Evolutionary conservation across 2,113 vertebrate species (phyloP).

Genomic region (Struthio camelus): DNA sequence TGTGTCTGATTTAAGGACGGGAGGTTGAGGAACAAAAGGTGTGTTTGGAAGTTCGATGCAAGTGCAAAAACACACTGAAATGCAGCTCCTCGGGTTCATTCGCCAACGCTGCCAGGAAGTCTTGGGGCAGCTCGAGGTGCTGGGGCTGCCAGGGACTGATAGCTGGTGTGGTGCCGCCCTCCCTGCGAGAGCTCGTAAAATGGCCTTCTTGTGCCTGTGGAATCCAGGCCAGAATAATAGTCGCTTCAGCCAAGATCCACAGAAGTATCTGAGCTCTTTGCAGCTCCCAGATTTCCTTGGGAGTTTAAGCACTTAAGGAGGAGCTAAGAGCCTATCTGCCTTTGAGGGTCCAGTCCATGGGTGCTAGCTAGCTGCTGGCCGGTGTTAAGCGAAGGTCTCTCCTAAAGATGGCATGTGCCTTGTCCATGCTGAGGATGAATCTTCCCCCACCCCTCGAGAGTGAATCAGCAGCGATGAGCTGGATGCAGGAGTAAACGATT

Average conservation of each 20-base stretch:
- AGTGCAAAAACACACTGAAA: accelerated
- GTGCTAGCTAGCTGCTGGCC: neutral
- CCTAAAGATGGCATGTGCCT: neutral
- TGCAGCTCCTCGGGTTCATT: accelerated
- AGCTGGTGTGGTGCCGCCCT: neutral
- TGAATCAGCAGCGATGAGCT: neutral
- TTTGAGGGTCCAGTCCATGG: neutral
- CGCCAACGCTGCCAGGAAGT: neutral
- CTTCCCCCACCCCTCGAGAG: accelerated
- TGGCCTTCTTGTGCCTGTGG: neutral
- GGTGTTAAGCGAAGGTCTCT: accelerated
- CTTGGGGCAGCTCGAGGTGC: neutral
- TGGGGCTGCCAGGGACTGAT: neutral
- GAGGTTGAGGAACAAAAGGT: neutral
- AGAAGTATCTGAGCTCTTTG: neutral
- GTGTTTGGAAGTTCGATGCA: neutral
- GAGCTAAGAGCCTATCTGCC: neutral
- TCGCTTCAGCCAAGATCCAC: neutral
- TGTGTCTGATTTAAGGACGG: neutral
- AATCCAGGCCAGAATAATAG: neutral
- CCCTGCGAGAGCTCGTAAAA: neutral
- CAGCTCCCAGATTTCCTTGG: neutral
- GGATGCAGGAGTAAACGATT: neutral
- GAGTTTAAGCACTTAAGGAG: neutral
- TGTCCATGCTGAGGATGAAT: neutral